These are phyloP conservation scores for Genyomyrus donnyi DNA, from an alignment of 2,113 vertebrate genomes.

Conservation along the genomic window DNA sequence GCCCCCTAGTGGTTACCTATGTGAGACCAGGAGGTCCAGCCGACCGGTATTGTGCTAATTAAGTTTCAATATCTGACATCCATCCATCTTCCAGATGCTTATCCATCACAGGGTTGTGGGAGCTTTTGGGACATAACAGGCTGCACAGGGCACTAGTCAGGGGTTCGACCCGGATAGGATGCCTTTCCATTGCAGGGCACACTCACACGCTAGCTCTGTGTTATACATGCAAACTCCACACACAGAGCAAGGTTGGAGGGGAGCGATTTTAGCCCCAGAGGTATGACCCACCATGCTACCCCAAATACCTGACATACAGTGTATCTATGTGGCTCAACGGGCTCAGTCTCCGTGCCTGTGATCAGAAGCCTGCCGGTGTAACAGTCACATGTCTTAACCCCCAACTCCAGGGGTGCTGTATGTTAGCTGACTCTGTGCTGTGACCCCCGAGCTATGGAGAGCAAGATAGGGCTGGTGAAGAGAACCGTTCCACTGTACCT, in stretches of 20 bases:
- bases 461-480: no score
- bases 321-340: background rate
- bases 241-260: background rate
- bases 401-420: no score
- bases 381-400: no score
- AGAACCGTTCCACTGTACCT: no score
- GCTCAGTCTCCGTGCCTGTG: background rate
- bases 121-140: background rate
- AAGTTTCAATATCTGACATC: background rate
- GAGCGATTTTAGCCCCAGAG: background rate
- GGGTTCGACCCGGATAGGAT: background rate
- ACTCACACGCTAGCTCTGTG: background rate
- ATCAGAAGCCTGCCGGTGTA: no score
- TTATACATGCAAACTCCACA: background rate
- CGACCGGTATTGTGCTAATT: conserved; percentile 71
- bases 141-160: background rate
- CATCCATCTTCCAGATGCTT: background rate
- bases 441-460: no score
- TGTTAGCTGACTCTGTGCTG: no score
- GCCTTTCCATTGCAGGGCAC: background rate
- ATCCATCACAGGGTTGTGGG: background rate
- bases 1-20: conserved; percentile 79
- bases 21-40: conserved; percentile 87
- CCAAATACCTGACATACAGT: background rate
- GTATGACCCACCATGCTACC: background rate